These are phyloP conservation scores for Microplitis mediator DNA, from an alignment of 1,140 invertebrate species.

Conservation along the genomic window DNA sequence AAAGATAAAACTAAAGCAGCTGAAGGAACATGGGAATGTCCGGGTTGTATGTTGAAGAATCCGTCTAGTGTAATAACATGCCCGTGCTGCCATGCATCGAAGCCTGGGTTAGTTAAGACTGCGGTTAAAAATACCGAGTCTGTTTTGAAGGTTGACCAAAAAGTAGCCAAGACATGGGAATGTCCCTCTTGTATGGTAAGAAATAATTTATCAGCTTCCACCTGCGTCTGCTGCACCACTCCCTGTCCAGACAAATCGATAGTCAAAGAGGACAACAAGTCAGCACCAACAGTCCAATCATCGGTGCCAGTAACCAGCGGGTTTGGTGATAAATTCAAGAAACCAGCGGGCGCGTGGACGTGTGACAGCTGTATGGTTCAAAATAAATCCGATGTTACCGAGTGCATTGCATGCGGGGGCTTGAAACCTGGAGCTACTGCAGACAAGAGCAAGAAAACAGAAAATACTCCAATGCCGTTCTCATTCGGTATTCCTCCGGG, in stretches of 20 bases:
- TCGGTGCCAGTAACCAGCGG: slow-evolving; percentile 34
- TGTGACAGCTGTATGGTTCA: slow-evolving; percentile 68
- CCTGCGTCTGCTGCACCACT: slow-evolving; percentile 28
- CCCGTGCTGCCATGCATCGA: slow-evolving; percentile 72
- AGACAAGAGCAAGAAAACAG: neutral
- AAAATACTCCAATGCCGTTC: no score
- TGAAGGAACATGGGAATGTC: slow-evolving; percentile 66
- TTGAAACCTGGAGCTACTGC: slow-evolving; percentile 54
- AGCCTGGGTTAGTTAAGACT: slow-evolving; percentile 57
- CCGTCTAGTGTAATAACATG: slow-evolving; percentile 64
- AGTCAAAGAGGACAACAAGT: neutral
- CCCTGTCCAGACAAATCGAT: slow-evolving; percentile 5
- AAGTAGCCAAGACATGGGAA: slow-evolving; percentile 58
- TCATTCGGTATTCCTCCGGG: no score
- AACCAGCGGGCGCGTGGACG: slow-evolving; percentile 64
- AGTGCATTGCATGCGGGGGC: slow-evolving; percentile 66
- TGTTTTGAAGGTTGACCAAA: slow-evolving; percentile 4
- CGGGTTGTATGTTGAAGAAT: slow-evolving; percentile 68
- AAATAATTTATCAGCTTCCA: slow-evolving; percentile 56
- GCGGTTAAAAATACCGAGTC: neutral
- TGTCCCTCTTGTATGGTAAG: slow-evolving; percentile 65
- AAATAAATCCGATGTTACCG: slow-evolving; percentile 62
- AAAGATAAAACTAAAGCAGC: slow-evolving; percentile 58
- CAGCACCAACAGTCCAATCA: slow-evolving; percentile 7
- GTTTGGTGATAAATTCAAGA: slow-evolving; percentile 61